A percentile compares a stretch with the other conserved stretches of the same genome.
These are phyloP conservation scores for Tenthredo livida DNA, from an alignment of 2,888 invertebrate species.

Conservation along the genomic window DNA sequence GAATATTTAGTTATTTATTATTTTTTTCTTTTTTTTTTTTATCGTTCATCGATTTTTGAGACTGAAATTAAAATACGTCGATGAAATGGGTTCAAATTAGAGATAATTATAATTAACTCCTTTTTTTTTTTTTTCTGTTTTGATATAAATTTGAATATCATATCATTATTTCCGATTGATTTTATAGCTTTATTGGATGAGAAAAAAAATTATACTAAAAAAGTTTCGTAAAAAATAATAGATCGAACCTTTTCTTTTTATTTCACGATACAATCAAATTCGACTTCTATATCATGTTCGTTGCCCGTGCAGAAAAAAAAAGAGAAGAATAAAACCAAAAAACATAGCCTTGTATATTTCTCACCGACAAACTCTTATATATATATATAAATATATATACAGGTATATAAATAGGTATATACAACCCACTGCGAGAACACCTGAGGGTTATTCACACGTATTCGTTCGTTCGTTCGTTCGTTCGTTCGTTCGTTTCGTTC, in stretches of 20 bases:
- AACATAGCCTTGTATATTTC: not conserved
- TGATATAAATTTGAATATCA: not conserved
- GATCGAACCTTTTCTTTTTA: not conserved
- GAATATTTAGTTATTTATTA: not conserved
- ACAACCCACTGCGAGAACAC: slow-evolving; percentile 21
- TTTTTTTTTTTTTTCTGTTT: not conserved
- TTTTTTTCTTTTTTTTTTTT: not conserved
- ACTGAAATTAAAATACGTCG: not conserved
- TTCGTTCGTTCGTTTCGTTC: not conserved
- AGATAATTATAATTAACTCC: too few species aligned
- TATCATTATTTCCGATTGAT: not conserved
- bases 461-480: not conserved
- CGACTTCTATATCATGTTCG: not conserved
- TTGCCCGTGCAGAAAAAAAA: not conserved
- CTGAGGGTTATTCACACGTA: slow-evolving; percentile 39
- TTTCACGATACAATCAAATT: not conserved
- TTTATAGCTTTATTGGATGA: not conserved
- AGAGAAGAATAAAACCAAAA: not conserved
- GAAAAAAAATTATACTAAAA: too few species aligned
- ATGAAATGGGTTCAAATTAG: not conserved
- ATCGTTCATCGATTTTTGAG: not conserved
- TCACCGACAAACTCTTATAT: slow-evolving; percentile 4
- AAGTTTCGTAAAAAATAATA: not conserved
- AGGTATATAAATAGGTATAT: not conserved
- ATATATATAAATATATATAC: not conserved